Conservation (phyloP, 2,888 invertebrate genomes). For the Hemicrepidius hirtus region DNA sequence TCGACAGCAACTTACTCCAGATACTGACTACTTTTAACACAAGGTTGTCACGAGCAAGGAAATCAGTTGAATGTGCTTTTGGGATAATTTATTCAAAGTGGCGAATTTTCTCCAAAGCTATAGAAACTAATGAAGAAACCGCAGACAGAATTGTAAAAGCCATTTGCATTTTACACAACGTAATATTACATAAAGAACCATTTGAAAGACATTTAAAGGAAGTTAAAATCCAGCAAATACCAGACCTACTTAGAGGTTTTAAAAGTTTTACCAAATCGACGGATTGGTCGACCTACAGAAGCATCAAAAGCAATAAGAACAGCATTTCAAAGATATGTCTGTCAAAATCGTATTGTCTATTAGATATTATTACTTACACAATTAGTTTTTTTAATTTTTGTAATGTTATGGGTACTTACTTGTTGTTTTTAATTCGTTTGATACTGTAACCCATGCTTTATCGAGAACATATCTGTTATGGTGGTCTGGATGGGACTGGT, state of each 20-base stretch:
- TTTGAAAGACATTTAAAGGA: not conserved
- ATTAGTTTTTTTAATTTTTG: too few species aligned
- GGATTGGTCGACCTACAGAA: not conserved
- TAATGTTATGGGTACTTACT: too few species aligned
- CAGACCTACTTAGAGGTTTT: too few species aligned
- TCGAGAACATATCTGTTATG: too few species aligned
- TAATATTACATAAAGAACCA: not conserved
- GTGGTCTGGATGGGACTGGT: too few species aligned
- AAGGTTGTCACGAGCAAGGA: constrained; percentile 38
- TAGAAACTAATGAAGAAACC: not conserved
- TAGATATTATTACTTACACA: too few species aligned
- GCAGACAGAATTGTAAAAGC: constrained; percentile 8
- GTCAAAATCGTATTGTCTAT: not conserved
- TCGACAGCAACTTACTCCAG: constrained; percentile 34
- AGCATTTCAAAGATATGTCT: not conserved
- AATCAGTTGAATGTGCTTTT: constrained; percentile 11
- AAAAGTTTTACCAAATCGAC: not conserved
- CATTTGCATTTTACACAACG: constrained; percentile 10
- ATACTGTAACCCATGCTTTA: too few species aligned
- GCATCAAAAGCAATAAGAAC: not conserved
- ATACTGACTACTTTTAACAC: constrained; percentile 43
- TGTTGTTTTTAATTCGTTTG: too few species aligned
- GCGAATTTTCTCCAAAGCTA: not conserved
- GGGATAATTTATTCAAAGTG: constrained; percentile 10
- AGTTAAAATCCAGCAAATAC: not conserved